phyloP scores from a whole-genome alignment of 2,797 vertebrate genomes.

The Epinephelus coioides region DNA sequence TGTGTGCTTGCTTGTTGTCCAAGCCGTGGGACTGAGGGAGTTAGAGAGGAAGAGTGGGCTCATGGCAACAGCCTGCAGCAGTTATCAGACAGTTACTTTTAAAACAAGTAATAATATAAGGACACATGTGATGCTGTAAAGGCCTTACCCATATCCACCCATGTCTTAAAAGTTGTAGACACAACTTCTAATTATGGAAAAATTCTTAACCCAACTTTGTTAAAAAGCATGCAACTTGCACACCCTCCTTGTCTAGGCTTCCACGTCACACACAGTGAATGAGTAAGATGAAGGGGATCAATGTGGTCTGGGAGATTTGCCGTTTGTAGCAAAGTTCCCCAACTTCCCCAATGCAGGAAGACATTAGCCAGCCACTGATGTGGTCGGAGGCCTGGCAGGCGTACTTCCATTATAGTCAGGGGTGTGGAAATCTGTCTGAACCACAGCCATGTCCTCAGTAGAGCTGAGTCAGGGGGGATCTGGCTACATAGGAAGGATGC shows the following conservation, averaged over 20 bases:
- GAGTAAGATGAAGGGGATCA: constrained; percentile 33
- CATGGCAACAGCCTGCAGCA: constrained; percentile 20
- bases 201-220: background rate
- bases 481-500: constrained; percentile 10
- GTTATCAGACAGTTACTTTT: constrained; percentile 27
- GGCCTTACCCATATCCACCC: background rate
- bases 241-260: background rate
- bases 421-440: constrained; percentile 46
- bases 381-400: constrained; percentile 59
- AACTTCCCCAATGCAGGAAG: constrained; percentile 51
- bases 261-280: constrained; percentile 7
- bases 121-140: background rate
- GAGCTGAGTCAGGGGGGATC: constrained; percentile 30
- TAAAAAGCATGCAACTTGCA: background rate
- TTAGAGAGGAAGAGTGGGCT: constrained; percentile 40
- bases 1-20: constrained; percentile 64
- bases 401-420: constrained; percentile 37
- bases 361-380: constrained; percentile 66
- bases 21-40: constrained; percentile 42
- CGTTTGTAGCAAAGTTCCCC: constrained; percentile 43
- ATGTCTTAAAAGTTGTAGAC: no score
- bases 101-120: constrained; percentile 20
- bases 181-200: background rate
- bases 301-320: constrained; percentile 44
- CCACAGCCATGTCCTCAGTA: constrained; percentile 50